phyloP scores from a whole-genome alignment of 2,888 invertebrate species.

The Mythimna albipuncta region DNA sequence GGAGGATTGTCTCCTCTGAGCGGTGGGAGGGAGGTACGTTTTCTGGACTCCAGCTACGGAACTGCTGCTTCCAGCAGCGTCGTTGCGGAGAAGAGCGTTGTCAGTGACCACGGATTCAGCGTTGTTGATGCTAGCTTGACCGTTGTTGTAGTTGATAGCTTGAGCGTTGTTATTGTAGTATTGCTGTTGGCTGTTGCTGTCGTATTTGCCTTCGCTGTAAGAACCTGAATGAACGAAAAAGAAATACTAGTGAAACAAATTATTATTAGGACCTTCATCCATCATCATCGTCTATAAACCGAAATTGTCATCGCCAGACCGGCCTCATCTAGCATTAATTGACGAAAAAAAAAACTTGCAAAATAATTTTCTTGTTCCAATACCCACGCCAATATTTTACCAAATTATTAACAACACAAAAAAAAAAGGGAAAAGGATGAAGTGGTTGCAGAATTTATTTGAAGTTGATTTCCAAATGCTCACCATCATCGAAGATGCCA shows the following conservation, averaged over 20 bases:
- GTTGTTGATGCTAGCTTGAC: conserved; percentile 70
- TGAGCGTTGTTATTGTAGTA: conserved; percentile 29
- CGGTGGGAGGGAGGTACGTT: conserved; percentile 77
- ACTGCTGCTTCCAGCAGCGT: conserved; percentile 23
- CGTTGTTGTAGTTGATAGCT: conserved; percentile 72
- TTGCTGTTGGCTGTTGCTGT: conserved; percentile 48
- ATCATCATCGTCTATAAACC: too few species aligned
- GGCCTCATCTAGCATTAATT: too few species aligned
- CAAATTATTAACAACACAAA: too few species aligned
- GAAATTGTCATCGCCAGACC: too few species aligned
- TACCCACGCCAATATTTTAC: too few species aligned
- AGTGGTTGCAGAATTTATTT: neutral
- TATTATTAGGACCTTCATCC: too few species aligned
- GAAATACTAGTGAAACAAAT: too few species aligned
- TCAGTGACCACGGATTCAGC: conserved; percentile 78
- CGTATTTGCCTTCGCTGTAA: conserved; percentile 81
- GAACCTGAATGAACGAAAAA: conserved; percentile 73
- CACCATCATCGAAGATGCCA: conserved; percentile 87
- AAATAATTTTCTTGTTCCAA: too few species aligned
- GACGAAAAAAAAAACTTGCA: too few species aligned
- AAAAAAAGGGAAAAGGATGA: too few species aligned
- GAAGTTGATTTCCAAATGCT: conserved; percentile 1
- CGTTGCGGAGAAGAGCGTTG: conserved; percentile 65
- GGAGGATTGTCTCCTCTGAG: conserved; percentile 49
- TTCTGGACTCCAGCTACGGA: conserved; percentile 61